Evolutionary conservation across 2,797 vertebrate species (phyloP).

Genomic region (Gallinago solitaria): DNA sequence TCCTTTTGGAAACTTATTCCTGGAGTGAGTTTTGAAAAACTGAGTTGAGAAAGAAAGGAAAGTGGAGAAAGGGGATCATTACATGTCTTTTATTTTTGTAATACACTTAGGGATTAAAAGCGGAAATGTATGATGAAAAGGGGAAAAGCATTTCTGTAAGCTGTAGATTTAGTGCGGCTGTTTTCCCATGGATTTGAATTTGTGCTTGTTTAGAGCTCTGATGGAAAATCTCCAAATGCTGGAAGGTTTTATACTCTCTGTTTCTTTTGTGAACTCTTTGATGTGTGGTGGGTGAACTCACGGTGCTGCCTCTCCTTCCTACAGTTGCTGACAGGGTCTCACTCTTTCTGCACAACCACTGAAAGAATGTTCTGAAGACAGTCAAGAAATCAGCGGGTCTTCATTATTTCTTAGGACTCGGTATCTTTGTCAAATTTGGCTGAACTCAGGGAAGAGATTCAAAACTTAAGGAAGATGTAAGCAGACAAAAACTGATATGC

Average conservation of each 20-base stretch:
- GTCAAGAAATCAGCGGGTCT: background rate
- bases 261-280: background rate
- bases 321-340: background rate
- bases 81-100: background rate
- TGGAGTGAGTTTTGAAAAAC: background rate
- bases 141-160: background rate
- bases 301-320: background rate
- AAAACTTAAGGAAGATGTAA: background rate
- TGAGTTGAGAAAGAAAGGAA: background rate
- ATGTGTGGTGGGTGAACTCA: background rate
- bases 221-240: background rate
- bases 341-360: background rate
- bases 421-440: background rate
- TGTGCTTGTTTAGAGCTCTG: background rate
- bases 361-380: background rate
- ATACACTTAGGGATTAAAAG: background rate
- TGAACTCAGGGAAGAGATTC: background rate
- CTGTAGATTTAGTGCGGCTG: background rate
- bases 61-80: background rate
- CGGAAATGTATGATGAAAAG: background rate
- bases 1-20: background rate
- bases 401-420: background rate
- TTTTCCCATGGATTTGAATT: background rate
- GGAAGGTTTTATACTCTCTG: background rate
- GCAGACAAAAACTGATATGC: fast-evolving